Evolutionary conservation across 2,797 vertebrate genomes (phyloP), one percentile per base, ranked within the genome.

Genomic region (Hoplostethus mediterraneus): DNA sequence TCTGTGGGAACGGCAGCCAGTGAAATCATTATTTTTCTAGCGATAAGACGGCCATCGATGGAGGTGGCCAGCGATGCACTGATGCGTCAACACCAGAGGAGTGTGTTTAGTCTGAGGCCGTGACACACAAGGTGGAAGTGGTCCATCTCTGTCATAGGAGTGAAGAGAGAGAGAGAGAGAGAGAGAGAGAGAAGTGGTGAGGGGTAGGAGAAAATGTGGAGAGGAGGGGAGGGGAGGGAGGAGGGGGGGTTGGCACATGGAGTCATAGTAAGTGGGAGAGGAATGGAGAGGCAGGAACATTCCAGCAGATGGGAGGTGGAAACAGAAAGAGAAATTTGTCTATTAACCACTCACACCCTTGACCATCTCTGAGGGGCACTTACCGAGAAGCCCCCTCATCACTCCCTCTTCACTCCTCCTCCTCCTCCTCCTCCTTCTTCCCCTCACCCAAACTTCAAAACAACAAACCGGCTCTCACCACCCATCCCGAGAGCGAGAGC

Each of bases 1-100:
- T 95, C 93, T 92, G 80, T 77, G 87, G 86, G 86, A 92, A 92
- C 88, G 91, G 85, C 90, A 84, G 89, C 75, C 87, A 90, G 87
- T 87, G 82, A 90, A 90, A 92, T 89, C 88, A 89, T 93, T 94
- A 93, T 94, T 94, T 91, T 93, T 91, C 86, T 93, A 93, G 93
- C 88, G 90, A 95, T 91, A 92, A 89, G 87, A 89, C 67, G 83
- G 74, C 71, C 84, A 72, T 82, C 72, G 51, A 82, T 72, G 82
- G 88, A 87, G 86, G 84, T 77, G 59, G 73, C 72, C 21, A 21
- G 21, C 40, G 63, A 80, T 86, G 79, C 75, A 66, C 79, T 75
- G 65, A 75, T 14, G 84, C 89, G 75, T 92, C 87, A 87, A 87
- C 89, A 90, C 80, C 63, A 73, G 54, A 65, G 73, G 88, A 89